Conservation (phyloP, 2,797 vertebrate species). For the Oceanodroma leucorhoa region DNA sequence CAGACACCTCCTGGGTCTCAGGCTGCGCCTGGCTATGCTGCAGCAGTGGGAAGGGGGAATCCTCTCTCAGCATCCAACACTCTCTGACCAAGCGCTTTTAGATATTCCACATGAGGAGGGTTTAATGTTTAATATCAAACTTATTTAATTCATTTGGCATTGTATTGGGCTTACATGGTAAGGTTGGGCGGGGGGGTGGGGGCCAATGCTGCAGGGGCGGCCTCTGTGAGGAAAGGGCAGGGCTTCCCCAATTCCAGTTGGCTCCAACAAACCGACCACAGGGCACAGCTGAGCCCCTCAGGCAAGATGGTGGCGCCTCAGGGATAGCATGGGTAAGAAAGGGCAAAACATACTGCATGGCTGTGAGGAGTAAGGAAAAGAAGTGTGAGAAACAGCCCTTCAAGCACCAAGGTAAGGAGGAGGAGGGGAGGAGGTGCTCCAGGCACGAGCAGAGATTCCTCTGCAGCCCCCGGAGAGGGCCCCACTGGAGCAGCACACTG, state of each 20-base stretch:
- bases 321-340: not conserved
- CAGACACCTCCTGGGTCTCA: not conserved
- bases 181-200: fast-evolving
- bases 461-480: not conserved
- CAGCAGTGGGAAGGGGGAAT: not conserved
- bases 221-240: not conserved
- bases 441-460: not conserved
- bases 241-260: not conserved
- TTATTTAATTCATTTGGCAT: not conserved
- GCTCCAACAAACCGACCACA: not conserved
- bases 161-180: not conserved
- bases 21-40: not conserved
- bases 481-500: not conserved
- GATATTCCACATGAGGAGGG: not conserved
- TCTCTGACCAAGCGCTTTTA: not conserved
- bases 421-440: not conserved
- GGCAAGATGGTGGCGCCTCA: not conserved
- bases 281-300: not conserved
- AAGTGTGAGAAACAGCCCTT: not conserved
- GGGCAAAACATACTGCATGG: not conserved
- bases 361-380: not conserved
- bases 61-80: not conserved
- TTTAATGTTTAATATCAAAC: not conserved
- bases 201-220: not conserved
- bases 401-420: not conserved